A percentile compares a stretch with the other conserved stretches of the same genome.
Conservation (phyloP, 2,888 invertebrate genomes). For the Aleiodes alternator region DNA sequence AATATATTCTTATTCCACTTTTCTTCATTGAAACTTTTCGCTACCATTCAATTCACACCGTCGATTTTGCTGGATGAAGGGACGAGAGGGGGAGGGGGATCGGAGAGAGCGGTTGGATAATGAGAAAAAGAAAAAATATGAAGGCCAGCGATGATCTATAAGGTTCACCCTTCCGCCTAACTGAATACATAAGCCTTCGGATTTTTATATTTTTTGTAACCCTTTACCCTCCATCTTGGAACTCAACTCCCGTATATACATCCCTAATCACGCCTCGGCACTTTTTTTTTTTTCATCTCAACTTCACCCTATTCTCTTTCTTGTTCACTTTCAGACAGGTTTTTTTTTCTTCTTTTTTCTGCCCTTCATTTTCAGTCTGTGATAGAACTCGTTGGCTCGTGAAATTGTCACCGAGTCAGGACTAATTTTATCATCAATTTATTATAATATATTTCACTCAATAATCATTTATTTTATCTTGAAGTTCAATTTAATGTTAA, state of each 20-base stretch:
- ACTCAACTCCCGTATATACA: background rate
- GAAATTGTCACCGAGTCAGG: background rate
- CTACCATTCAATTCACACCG: slow-evolving; percentile 5
- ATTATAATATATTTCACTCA: background rate
- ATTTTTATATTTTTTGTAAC: background rate
- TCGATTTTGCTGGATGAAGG: slow-evolving; percentile 10
- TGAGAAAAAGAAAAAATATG: slow-evolving; percentile 14
- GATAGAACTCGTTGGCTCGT: background rate
- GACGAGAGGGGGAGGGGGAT: slow-evolving; percentile 1
- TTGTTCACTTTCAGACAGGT: background rate
- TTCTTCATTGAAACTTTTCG: slow-evolving; percentile 7
- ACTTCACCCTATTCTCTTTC: background rate
- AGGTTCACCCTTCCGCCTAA: slow-evolving; percentile 14
- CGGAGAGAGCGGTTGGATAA: background rate
- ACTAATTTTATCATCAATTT: slow-evolving; percentile 1
- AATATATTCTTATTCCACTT: background rate
- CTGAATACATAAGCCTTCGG: slow-evolving; percentile 1
- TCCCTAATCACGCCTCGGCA: slow-evolving; percentile 19
- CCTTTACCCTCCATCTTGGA: slow-evolving; percentile 16
- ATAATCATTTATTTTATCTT: background rate
- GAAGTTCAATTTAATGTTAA: background rate
- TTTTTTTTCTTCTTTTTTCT: slow-evolving; percentile 7
- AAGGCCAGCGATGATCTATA: slow-evolving; percentile 22
- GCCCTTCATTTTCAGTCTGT: background rate
- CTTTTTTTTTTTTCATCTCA: slow-evolving; percentile 7